phyloP scores from a whole-genome alignment of 2,113 vertebrate genomes.

The Anolis sagrei region DNA sequence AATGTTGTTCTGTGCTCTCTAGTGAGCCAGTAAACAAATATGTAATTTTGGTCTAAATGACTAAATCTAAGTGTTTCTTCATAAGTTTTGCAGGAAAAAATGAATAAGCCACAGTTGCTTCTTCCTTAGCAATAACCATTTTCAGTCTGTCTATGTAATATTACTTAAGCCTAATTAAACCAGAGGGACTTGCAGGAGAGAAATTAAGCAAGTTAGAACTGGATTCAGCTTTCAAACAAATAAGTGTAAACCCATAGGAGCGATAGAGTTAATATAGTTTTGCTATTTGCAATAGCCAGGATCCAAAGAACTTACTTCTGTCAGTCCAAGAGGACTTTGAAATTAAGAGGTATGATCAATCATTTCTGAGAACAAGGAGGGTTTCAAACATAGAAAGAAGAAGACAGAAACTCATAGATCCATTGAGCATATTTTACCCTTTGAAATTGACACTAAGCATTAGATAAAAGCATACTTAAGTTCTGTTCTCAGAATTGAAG shows the following conservation, averaged over 20 bases:
- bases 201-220: slow-evolving; percentile 22
- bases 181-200: slow-evolving; percentile 2
- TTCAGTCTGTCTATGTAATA: slow-evolving; percentile 8
- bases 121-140: slow-evolving; percentile 37
- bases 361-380: not conserved
- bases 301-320: not conserved
- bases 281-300: slow-evolving; percentile 1
- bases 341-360: not conserved
- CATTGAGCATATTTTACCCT: not conserved
- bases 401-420: not conserved
- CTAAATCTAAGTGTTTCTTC: slow-evolving; percentile 7
- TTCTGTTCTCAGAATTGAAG: not conserved
- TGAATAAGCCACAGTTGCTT: not conserved
- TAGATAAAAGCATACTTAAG: not conserved
- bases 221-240: slow-evolving; percentile 11
- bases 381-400: not conserved
- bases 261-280: not conserved
- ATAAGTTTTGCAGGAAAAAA: slow-evolving; percentile 1
- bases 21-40: slow-evolving; percentile 16
- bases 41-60: slow-evolving; percentile 35
- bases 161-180: slow-evolving; percentile 31
- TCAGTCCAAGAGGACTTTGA: not conserved
- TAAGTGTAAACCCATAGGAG: slow-evolving; percentile 6
- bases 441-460: too few species aligned
- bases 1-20: slow-evolving; percentile 5